Conservation (phyloP, 30 jellyfish, hydroid and myxozoan genomes). For the Catostylus mosaicus region DNA sequence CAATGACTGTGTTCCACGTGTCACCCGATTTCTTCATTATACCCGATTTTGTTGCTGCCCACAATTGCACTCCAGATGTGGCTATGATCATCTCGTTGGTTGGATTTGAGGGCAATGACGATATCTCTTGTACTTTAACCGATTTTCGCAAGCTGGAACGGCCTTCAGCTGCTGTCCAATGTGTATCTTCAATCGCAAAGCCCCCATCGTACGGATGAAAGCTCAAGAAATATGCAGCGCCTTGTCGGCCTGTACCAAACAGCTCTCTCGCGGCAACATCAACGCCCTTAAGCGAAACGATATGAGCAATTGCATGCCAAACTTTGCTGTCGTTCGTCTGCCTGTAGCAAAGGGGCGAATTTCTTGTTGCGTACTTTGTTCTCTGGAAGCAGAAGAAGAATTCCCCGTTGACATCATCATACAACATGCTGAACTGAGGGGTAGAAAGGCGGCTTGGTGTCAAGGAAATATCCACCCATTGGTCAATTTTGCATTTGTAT, state of each 20-base stretch:
- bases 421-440: slow-evolving; percentile 43
- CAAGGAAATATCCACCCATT: neutral
- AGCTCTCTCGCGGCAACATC: slow-evolving; percentile 1
- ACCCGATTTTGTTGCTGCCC: slow-evolving; percentile 16
- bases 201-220: neutral
- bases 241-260: slow-evolving; percentile 1
- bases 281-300: neutral
- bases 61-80: neutral
- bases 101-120: neutral
- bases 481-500: slow-evolving; percentile 4
- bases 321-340: neutral
- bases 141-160: neutral
- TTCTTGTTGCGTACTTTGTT: neutral
- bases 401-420: slow-evolving; percentile 27
- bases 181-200: slow-evolving; percentile 10
- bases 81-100: neutral
- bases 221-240: neutral
- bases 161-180: neutral
- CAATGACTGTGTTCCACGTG: neutral
- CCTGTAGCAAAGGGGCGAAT: neutral
- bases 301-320: neutral
- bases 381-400: slow-evolving; percentile 5
- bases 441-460: neutral
- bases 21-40: slow-evolving; percentile 1
- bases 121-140: neutral